phyloP scores from a whole-genome alignment of 2,888 invertebrate species.

The Agrotis segetum region DNA sequence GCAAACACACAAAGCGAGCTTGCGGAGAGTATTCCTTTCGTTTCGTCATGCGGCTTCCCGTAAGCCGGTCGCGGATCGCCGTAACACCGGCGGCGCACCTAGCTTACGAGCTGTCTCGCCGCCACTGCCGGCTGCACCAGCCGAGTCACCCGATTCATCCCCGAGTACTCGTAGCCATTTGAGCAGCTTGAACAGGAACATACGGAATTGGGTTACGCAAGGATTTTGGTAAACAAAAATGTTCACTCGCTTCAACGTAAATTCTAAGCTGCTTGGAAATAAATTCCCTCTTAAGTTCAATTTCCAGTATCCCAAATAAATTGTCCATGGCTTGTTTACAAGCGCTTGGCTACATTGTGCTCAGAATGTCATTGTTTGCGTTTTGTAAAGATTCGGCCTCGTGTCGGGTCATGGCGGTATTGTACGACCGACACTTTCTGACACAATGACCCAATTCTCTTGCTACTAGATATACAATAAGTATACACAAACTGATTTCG shows the following conservation, averaged over 20 bases:
- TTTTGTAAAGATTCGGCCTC: constrained; percentile 33
- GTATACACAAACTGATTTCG: constrained; percentile 20
- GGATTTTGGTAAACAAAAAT: background rate
- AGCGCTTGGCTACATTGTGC: constrained; percentile 21
- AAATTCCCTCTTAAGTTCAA: background rate
- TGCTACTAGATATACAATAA: background rate
- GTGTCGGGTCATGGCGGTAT: constrained; percentile 19
- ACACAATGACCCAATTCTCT: constrained; percentile 50
- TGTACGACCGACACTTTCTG: constrained; percentile 29
- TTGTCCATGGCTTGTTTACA: constrained; percentile 13
- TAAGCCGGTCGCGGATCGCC: constrained; percentile 17
- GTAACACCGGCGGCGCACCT: background rate
- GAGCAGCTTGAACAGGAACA: background rate
- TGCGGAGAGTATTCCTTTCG: background rate
- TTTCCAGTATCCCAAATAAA: constrained; percentile 14
- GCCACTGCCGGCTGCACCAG: background rate
- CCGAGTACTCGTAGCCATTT: constrained; percentile 4
- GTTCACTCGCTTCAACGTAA: background rate
- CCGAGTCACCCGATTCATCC: background rate
- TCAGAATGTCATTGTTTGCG: constrained; percentile 36
- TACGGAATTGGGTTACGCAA: background rate
- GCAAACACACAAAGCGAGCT: constrained; percentile 22
- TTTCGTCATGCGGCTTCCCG: constrained; percentile 7
- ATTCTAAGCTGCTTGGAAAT: background rate
- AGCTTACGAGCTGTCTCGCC: constrained; percentile 2